These are phyloP conservation scores for Liparis tanakae DNA, from an alignment of 2,797 vertebrate genomes.

Conservation along the genomic window DNA sequence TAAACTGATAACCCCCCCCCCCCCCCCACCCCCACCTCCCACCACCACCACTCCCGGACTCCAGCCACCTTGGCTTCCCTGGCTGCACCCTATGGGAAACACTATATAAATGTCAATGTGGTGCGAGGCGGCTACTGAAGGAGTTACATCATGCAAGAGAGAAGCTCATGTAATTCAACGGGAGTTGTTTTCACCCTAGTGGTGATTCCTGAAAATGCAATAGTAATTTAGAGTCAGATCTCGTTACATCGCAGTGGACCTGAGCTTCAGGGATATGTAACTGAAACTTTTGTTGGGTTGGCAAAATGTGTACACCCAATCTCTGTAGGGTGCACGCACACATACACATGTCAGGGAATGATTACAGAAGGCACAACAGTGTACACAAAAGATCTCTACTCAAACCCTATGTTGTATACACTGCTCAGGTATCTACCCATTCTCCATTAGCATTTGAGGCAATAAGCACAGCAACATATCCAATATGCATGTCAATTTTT, in stretches of 20 bases:
- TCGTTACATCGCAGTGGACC: constrained; percentile 54
- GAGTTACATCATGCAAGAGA: constrained; percentile 29
- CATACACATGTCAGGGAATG: constrained; percentile 32
- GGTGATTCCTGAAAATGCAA: constrained; percentile 63
- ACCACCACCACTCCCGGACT: constrained; percentile 29
- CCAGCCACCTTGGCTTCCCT: constrained; percentile 51
- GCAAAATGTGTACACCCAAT: constrained; percentile 48
- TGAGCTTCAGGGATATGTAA: constrained; percentile 62
- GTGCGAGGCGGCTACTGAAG: constrained; percentile 47
- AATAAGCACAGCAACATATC: constrained; percentile 58
- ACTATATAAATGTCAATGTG: constrained; percentile 70
- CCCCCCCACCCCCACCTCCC: constrained; percentile 6
- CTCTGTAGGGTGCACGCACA: constrained; percentile 28
- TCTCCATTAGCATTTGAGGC: constrained; percentile 62
- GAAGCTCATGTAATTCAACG: constrained; percentile 26
- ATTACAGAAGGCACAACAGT: constrained; percentile 24
- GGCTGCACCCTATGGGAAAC: constrained; percentile 66
- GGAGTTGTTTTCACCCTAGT: constrained; percentile 47
- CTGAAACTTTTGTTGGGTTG: constrained; percentile 51
- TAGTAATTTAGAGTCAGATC: constrained; percentile 51
- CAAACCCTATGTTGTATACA: constrained; percentile 1
- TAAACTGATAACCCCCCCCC: constrained; percentile 39
- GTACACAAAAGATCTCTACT: constrained; percentile 28
- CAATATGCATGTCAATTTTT: constrained; percentile 73
- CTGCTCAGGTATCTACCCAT: constrained; percentile 42